Evolutionary conservation across 1,140 invertebrate species (phyloP).

Genomic region (Hyles euphorbiae): DNA sequence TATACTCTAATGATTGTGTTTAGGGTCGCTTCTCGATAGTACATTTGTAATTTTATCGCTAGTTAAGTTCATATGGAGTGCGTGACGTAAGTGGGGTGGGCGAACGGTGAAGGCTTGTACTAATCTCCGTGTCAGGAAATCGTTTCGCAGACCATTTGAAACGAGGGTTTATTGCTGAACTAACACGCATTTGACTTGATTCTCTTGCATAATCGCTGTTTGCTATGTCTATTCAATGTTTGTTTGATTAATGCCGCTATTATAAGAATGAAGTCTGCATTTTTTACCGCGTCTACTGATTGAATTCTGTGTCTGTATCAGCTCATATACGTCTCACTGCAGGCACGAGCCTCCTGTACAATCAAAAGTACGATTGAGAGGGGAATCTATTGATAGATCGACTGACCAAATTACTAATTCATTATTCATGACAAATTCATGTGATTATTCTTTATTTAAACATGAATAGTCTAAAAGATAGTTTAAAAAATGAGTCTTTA

Average conservation of each 20-base stretch:
- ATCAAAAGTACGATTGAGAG: too few species aligned
- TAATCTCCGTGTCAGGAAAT: constrained; percentile 75
- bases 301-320: too few species aligned
- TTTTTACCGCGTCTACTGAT: neutral
- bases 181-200: constrained; percentile 67
- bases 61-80: constrained; percentile 52
- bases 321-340: too few species aligned
- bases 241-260: constrained; percentile 11
- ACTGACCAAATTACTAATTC: too few species aligned
- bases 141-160: constrained; percentile 73
- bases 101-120: constrained; percentile 73
- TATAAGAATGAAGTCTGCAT: neutral
- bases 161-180: constrained; percentile 54
- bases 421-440: too few species aligned
- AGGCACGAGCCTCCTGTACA: too few species aligned
- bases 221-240: constrained; percentile 39
- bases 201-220: constrained; percentile 65
- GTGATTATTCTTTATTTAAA: too few species aligned
- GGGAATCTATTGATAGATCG: too few species aligned
- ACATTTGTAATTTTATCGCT: constrained; percentile 47
- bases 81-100: constrained; percentile 71
- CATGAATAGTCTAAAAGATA: too few species aligned
- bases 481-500: too few species aligned
- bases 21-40: constrained; percentile 43
- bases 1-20: constrained; percentile 35